Evolutionary conservation across 2,113 vertebrate genomes (phyloP).

Genomic region (Ailurus styani): DNA sequence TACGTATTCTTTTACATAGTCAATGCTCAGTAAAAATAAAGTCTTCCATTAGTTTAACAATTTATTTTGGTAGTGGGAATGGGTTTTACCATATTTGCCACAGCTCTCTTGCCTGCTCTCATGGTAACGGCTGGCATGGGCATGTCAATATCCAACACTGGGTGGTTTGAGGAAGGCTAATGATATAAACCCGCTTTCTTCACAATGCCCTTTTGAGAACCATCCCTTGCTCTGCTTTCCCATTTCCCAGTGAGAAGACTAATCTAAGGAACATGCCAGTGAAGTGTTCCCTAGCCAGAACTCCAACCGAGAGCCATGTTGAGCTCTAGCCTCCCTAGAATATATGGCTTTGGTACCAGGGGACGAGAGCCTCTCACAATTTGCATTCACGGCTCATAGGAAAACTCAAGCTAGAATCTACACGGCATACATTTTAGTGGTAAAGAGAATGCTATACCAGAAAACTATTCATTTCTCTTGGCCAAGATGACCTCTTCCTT

Average conservation of each 20-base stretch:
- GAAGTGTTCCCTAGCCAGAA: neutral
- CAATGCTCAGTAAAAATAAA: neutral
- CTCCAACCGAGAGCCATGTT: neutral
- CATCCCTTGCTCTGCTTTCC: neutral
- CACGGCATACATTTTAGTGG: neutral
- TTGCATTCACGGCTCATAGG: neutral
- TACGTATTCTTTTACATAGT: neutral
- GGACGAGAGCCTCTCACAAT: neutral
- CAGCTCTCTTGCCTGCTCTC: neutral
- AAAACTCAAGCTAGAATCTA: neutral
- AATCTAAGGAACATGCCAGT: neutral
- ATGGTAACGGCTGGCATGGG: neutral
- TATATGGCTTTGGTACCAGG: neutral
- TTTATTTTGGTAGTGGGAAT: neutral
- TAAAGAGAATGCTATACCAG: neutral
- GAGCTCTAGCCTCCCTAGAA: neutral
- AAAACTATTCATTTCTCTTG: slow-evolving; percentile 29
- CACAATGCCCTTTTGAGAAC: neutral
- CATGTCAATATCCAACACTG: neutral
- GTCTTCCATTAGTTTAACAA: neutral
- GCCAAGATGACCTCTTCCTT: slow-evolving; percentile 42
- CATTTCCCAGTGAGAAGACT: neutral
- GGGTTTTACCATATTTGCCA: neutral
- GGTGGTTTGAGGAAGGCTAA: neutral
- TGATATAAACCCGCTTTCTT: neutral